Conservation (phyloP, 2,113 vertebrate genomes). For the Microtus pennsylvanicus region DNA sequence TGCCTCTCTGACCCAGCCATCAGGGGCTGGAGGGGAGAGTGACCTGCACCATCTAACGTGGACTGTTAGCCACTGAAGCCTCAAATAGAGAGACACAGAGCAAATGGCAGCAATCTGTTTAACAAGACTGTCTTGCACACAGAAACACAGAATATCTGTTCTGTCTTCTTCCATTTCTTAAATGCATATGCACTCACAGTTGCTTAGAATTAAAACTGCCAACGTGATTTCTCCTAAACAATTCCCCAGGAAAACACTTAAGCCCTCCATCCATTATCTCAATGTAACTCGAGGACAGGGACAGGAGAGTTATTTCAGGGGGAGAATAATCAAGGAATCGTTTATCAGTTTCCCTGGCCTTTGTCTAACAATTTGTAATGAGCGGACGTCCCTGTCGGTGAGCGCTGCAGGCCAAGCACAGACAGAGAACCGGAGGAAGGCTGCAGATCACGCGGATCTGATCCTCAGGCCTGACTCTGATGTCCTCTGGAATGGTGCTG, state of each 20-base stretch:
- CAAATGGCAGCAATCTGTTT: slow-evolving; percentile 1
- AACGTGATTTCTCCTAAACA: slow-evolving; percentile 71
- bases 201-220: slow-evolving; percentile 70
- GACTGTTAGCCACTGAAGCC: neutral
- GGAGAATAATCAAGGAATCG: slow-evolving; percentile 84
- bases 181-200: neutral
- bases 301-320: slow-evolving; percentile 80
- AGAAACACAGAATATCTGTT: slow-evolving; percentile 39
- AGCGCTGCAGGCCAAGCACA: slow-evolving; percentile 80
- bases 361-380: slow-evolving; percentile 85
- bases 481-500: slow-evolving; percentile 73
- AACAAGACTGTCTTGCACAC: neutral
- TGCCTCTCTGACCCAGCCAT: neutral
- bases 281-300: slow-evolving; percentile 80
- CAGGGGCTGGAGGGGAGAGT: neutral
- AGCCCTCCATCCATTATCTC: slow-evolving; percentile 76
- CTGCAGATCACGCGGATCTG: slow-evolving; percentile 11
- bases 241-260: slow-evolving; percentile 71
- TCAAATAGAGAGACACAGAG: neutral
- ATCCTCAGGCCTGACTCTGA: slow-evolving; percentile 82
- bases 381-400: slow-evolving; percentile 85
- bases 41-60: neutral
- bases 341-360: slow-evolving; percentile 82
- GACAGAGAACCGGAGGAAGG: slow-evolving; percentile 75
- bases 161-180: neutral